Percentiles rank a stretch among this genome's conserved stretches.
phyloP scores from a whole-genome alignment of 2,888 invertebrate species.

The Melieria crassipennis region DNA sequence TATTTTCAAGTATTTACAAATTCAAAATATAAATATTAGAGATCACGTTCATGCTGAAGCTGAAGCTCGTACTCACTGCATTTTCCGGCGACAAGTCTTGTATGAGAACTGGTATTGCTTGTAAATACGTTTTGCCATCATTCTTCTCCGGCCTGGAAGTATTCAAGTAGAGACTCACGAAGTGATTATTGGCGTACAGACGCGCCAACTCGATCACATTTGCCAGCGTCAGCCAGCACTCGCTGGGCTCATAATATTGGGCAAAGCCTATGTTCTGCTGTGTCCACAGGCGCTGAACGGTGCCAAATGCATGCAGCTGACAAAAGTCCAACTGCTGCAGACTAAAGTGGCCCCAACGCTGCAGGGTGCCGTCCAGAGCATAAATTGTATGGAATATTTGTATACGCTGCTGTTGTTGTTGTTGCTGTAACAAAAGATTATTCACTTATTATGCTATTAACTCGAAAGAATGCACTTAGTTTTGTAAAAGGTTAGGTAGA shows the following conservation, averaged over 20 bases:
- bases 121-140: slow-evolving; percentile 46
- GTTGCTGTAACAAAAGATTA: too few relatives aligned
- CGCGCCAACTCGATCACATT: slow-evolving; percentile 58
- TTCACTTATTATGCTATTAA: too few relatives aligned
- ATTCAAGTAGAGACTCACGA: slow-evolving; percentile 60
- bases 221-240: slow-evolving; percentile 58
- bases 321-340: slow-evolving; percentile 57
- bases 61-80: slow-evolving; percentile 47
- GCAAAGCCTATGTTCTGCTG: slow-evolving; percentile 40
- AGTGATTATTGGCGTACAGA: slow-evolving; percentile 51
- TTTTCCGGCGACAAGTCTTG: slow-evolving; percentile 57
- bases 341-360: slow-evolving; percentile 55
- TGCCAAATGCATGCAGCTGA: slow-evolving; percentile 38
- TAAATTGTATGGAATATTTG: slow-evolving; percentile 49
- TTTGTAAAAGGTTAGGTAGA: background rate
- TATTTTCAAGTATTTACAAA: background rate
- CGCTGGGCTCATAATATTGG: slow-evolving; percentile 38
- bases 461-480: background rate
- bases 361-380: slow-evolving; percentile 52
- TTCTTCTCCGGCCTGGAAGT: slow-evolving; percentile 49
- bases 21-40: background rate
- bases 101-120: slow-evolving; percentile 61
- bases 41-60: background rate
- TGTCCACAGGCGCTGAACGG: slow-evolving; percentile 27
- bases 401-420: slow-evolving; percentile 13